Conservation (phyloP, 2,888 invertebrate species). For the Aquatica leii region DNA sequence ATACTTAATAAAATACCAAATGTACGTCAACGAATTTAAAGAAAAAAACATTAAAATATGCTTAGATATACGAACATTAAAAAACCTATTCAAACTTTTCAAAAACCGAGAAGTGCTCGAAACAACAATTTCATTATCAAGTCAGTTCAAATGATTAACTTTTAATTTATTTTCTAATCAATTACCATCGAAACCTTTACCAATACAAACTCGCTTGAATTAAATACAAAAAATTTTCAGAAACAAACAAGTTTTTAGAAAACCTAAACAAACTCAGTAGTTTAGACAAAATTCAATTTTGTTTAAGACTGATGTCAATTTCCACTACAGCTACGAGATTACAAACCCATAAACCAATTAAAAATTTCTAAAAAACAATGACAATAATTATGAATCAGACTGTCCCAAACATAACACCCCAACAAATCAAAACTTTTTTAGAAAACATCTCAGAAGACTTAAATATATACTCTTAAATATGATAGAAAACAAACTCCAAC, state of each 20-base stretch:
- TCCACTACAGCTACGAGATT: conserved; percentile 11
- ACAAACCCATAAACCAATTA: not conserved
- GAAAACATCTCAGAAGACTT: conserved; percentile 17
- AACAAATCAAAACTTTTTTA: conserved; percentile 21
- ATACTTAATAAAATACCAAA: conserved; percentile 2
- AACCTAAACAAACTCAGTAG: not conserved
- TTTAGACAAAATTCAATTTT: not conserved
- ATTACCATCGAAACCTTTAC: too few relatives aligned
- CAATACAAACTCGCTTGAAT: not conserved
- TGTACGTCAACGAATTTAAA: conserved; percentile 4
- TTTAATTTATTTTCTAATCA: too few relatives aligned
- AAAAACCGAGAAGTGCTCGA: conserved; percentile 14
- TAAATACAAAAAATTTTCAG: conserved; percentile 3
- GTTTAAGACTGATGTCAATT: conserved; percentile 22
- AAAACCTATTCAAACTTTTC: not conserved
- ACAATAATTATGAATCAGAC: not conserved
- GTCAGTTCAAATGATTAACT: not conserved
- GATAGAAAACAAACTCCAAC: not conserved
- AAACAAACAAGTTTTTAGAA: conserved; percentile 17
- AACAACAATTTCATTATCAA: not conserved
- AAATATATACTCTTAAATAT: not conserved
- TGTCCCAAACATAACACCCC: not conserved
- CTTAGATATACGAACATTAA: conserved; percentile 4
- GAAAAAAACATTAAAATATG: conserved; percentile 11
- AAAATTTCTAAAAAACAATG: conserved; percentile 7